Percentiles rank a stretch among this genome's conserved stretches.
Evolutionary conservation across 2,888 invertebrate species (phyloP).

Genomic region (Mesoligia furuncula): DNA sequence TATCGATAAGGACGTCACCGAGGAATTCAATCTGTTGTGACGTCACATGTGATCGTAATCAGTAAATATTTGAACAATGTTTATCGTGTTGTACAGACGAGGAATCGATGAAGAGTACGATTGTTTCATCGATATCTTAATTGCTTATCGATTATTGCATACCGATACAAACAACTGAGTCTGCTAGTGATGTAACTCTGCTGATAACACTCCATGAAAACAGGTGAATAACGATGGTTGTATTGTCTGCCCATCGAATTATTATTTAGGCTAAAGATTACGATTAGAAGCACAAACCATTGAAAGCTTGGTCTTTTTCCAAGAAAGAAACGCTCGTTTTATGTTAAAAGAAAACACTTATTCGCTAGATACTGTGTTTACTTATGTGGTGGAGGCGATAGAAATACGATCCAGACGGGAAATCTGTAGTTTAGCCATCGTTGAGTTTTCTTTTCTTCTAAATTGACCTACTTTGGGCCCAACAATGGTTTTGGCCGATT

Average conservation of each 20-base stretch:
- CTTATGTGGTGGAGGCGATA: conserved; percentile 33
- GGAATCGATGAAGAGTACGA: conserved; percentile 67
- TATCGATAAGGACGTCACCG: conserved; percentile 54
- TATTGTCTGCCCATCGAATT: conserved; percentile 12
- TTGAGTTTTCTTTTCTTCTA: conserved; percentile 40
- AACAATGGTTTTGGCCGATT: conserved; percentile 27
- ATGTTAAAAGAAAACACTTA: conserved; percentile 42
- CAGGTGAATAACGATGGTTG: conserved; percentile 46
- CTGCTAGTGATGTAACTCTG: conserved; percentile 65
- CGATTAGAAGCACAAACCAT: conserved; percentile 10
- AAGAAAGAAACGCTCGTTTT: conserved; percentile 29
- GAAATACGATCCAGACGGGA: conserved; percentile 36
- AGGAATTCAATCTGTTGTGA: conserved; percentile 49
- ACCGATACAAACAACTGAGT: conserved; percentile 68
- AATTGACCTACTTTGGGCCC: conserved; percentile 33
- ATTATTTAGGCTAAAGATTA: conserved; percentile 14
- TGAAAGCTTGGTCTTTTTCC: conserved; percentile 36
- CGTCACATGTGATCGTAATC: conserved; percentile 72
- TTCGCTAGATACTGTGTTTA: conserved; percentile 39
- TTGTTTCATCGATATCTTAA: conserved; percentile 80
- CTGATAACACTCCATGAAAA: conserved; percentile 57
- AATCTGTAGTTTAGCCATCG: conserved; percentile 32
- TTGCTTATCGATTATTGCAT: conserved; percentile 77
- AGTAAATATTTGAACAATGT: conserved; percentile 81
- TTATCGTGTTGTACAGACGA: conserved; percentile 75